Evolutionary conservation across 1,140 invertebrate genomes (phyloP), one percentile per base, ranked within the genome.

Genomic region (Sinella curviseta): DNA sequence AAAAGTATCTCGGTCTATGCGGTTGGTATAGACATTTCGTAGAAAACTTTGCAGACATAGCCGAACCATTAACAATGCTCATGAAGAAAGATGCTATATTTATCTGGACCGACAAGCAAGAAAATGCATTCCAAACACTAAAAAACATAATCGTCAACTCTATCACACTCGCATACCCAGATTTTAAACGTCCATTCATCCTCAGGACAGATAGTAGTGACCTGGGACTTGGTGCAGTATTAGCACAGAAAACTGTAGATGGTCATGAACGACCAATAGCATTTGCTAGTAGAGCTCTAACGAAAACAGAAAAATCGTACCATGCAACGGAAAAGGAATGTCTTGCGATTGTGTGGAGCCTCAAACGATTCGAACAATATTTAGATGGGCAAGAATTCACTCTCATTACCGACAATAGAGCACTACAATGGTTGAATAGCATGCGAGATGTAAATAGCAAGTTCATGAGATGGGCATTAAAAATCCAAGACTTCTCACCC

Each of bases 1-100:
- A 86, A 85, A 77, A 80, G 74, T 89, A 89, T 82, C 67, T 89
- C 70, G 88, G 88, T 31, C 78, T 88, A n/a, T 77, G 77, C 1
- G 84, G 85, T 16, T 88, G 88, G 80, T 89, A 88, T 78, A 28
- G 87, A 28, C 82, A 84, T 81, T 88, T 87, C 80, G 86, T 89
- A 33, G 79, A 81, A 16, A 73, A 85, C 60, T 88, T 86, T 78
- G 80, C 85, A 0, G 77, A 83, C 81, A 82, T 85, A 48, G 84
- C 86, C 12, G 82, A 84, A 84, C 86, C 87, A n/a, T 79, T 88
- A 36, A 85, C 76, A 60, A 67, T 83, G 39, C 78, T 87, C 74
- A 65, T 87, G 33, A 86, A 85, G 83, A 85, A 87, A 83, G 82
- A 34, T 20, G 17, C 8, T 82, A 31, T 76, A 4, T 87, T 86